Evolutionary conservation across 2,888 invertebrate genomes (phyloP), one percentile per base, ranked within the genome.

Genomic region (Plagodis dolabraria): DNA sequence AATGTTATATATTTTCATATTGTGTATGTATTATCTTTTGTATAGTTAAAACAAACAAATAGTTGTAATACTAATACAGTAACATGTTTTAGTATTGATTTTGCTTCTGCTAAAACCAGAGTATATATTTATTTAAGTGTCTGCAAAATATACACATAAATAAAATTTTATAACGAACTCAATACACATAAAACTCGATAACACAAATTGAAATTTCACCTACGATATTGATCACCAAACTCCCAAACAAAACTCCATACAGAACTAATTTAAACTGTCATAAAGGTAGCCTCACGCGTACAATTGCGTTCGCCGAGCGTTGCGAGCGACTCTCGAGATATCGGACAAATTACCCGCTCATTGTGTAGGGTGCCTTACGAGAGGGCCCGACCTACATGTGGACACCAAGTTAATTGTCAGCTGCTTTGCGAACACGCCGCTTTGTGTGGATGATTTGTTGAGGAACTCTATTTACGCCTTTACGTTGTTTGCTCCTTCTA

Each of bases 351-450:
- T 61, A 53, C 48, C 76, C 49, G 50, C 22, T 11, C 40, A 70
- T 65, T 70, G 73, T 66, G 66, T 58, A 70, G 70, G 50, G 62
- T 63, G 60, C 72, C 62, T 65, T 64, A 65, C 52, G 68, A 75
- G 74, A 55, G 67, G 63, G 71, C 82, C 86, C 83, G 87, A 87
- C 86, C 87, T 71, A 81, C 69, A 77, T 83, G 60, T 64, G 56
- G 68, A 57, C 66, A 62, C 68, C 70, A 72, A 69, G 72, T 75
- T 82, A 78, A 82, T 82, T 82, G 82, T 77, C 65, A 66, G 66
- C 73, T 36, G 57, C 51, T 54, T 51, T 57, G 51, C 51, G 42
- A 34, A 10, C 49, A 42, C 12, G 49, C 11, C 49, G 47, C 53
- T 57, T 58, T 48, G 47, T 54, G 45, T 12, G 47, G 44, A 47